Evolutionary conservation across 1,140 invertebrate genomes (phyloP).

Genomic region (Eriocheir sinensis): DNA sequence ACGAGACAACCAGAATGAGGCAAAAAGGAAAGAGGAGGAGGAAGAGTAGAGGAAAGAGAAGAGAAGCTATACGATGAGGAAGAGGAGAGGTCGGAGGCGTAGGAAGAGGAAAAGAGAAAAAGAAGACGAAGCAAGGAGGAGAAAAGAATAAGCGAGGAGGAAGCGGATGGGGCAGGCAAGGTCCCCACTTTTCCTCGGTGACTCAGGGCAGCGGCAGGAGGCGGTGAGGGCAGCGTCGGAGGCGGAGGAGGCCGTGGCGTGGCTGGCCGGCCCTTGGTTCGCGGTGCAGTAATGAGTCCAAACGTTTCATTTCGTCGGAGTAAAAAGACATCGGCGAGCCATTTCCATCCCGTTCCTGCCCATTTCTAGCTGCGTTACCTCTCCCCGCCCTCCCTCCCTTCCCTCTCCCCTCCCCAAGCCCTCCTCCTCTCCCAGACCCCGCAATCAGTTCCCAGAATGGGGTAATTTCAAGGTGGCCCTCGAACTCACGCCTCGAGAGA

Average conservation of each 20-base stretch:
- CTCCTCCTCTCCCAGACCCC: background rate
- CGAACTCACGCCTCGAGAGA: conserved; percentile 30
- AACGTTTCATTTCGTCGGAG: background rate
- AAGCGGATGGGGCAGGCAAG: background rate
- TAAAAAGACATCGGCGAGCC: too few relatives aligned
- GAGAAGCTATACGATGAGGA: background rate
- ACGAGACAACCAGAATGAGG: background rate
- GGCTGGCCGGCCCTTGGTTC: background rate
- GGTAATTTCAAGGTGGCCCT: background rate
- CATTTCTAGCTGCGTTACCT: background rate
- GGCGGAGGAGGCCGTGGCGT: background rate
- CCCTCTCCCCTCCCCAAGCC: background rate
- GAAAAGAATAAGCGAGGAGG: conserved; percentile 20
- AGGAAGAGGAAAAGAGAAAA: background rate
- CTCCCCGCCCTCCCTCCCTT: background rate
- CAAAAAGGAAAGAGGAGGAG: background rate
- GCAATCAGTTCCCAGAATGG: background rate
- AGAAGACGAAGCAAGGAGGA: background rate
- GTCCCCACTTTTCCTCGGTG: too few relatives aligned
- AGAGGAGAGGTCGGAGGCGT: background rate
- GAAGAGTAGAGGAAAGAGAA: conserved; percentile 3
- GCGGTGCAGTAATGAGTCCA: background rate
- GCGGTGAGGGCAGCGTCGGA: too few relatives aligned
- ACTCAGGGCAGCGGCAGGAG: too few relatives aligned
- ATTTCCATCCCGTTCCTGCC: background rate